A percentile compares a stretch with the other conserved stretches of the same genome.
These are phyloP conservation scores for Pristionchus japonicus DNA, from an alignment of 2,888 invertebrate genomes.

Conservation along the genomic window DNA sequence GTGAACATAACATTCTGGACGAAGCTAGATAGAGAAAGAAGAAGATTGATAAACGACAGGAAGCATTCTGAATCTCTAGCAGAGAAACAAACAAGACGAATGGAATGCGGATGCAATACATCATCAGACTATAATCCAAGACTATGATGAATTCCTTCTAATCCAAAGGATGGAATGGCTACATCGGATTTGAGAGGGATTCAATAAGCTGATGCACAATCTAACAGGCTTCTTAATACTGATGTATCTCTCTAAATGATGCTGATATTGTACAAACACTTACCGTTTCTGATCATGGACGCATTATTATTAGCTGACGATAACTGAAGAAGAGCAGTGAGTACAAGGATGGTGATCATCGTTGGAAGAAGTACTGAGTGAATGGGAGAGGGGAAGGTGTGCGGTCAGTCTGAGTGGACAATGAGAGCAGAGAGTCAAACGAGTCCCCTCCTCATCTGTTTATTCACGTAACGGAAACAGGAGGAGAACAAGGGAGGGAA, in stretches of 20 bases:
- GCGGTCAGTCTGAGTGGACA: neutral
- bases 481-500: conserved; percentile 22
- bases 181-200: neutral
- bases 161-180: neutral
- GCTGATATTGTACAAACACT: neutral
- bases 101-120: conserved; percentile 16
- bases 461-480: conserved; percentile 47
- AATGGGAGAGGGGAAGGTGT: conserved; percentile 5
- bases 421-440: conserved; percentile 26
- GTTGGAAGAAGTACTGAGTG: conserved; percentile 25
- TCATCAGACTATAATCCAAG: neutral
- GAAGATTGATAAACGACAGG: neutral
- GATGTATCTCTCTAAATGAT: neutral
- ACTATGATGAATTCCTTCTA: neutral
- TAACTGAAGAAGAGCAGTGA: neutral
- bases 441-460: conserved; percentile 44
- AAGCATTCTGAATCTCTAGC: neutral
- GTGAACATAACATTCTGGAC: neutral
- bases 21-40: neutral
- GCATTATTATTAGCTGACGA: neutral
- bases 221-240: neutral
- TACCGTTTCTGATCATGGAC: conserved; percentile 43
- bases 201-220: neutral
- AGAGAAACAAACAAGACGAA: conserved; percentile 1
- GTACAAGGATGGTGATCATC: conserved; percentile 4